Conservation (phyloP, 2,113 vertebrate species). For the Nibea albiflora region DNA sequence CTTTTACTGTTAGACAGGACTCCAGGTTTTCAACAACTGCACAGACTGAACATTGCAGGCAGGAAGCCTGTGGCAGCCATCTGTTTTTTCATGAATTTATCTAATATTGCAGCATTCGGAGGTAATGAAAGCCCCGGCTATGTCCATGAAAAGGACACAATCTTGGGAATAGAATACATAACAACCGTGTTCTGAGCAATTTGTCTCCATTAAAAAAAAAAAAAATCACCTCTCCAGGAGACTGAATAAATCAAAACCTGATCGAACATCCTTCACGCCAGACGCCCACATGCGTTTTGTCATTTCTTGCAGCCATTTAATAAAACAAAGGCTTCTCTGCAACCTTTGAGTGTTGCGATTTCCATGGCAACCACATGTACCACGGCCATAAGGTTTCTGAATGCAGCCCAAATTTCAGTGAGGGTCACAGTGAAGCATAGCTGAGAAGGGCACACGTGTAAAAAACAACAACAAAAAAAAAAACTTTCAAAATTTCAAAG, state of each 20-base stretch:
- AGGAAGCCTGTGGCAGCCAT: slow-evolving; percentile 47
- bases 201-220: slow-evolving; percentile 54
- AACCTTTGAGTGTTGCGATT: slow-evolving; percentile 73
- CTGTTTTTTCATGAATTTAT: slow-evolving; percentile 57
- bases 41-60: slow-evolving; percentile 19
- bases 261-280: slow-evolving; percentile 56
- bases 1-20: background rate
- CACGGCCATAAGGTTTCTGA: slow-evolving; percentile 40
- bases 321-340: slow-evolving; percentile 72
- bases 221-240: slow-evolving; percentile 24
- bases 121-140: slow-evolving; percentile 47
- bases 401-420: slow-evolving; percentile 53
- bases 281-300: slow-evolving; percentile 62
- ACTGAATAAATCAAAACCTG: slow-evolving; percentile 58
- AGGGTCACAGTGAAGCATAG: slow-evolving; percentile 39
- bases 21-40: slow-evolving; percentile 36
- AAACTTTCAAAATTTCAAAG: slow-evolving; percentile 22
- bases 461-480: slow-evolving; percentile 5
- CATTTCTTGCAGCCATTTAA: slow-evolving; percentile 67
- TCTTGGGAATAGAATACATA: slow-evolving; percentile 28
- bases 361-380: slow-evolving; percentile 80
- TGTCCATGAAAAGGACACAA: slow-evolving; percentile 41
- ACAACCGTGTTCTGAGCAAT: slow-evolving; percentile 46
- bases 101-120: slow-evolving; percentile 47
- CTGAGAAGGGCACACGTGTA: slow-evolving; percentile 18